Evolutionary conservation across 2,113 vertebrate genomes (phyloP).

Genomic region (Lepisosteus osseus): DNA sequence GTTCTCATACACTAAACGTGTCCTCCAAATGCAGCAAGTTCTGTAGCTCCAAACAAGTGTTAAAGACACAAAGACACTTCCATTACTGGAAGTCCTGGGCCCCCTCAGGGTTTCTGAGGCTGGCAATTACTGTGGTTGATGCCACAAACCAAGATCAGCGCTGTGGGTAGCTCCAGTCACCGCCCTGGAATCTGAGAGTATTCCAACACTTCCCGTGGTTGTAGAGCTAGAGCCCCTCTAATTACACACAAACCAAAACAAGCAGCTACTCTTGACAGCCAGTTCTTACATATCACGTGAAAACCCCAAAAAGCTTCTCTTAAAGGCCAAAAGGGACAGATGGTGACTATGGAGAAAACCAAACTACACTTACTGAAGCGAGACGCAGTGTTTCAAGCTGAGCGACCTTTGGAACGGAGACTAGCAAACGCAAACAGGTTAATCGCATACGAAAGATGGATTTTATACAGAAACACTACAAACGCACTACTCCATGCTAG

Average conservation of each 20-base stretch:
- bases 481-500: too few species aligned
- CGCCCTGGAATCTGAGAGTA: conserved; percentile 15
- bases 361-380: neutral
- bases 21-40: too few species aligned
- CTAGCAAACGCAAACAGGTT: too few species aligned
- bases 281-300: neutral
- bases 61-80: too few species aligned
- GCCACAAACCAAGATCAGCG: neutral
- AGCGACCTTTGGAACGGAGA: too few species aligned
- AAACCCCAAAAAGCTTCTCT: neutral
- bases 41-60: too few species aligned
- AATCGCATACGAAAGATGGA: too few species aligned
- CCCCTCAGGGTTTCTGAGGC: neutral
- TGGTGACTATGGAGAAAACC: conserved; percentile 3
- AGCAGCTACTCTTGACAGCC: neutral
- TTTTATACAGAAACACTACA: too few species aligned
- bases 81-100: conserved; percentile 5
- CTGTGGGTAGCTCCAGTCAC: neutral
- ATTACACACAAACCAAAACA: conserved; percentile 6
- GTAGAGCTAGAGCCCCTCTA: neutral
- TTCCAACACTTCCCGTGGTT: conserved; percentile 12
- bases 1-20: too few species aligned
- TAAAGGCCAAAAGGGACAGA: conserved; percentile 6
- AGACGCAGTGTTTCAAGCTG: too few species aligned
- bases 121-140: conserved; percentile 6